Evolutionary conservation across 2,113 vertebrate species (phyloP).

Genomic region (Heterochromis multidens): DNA sequence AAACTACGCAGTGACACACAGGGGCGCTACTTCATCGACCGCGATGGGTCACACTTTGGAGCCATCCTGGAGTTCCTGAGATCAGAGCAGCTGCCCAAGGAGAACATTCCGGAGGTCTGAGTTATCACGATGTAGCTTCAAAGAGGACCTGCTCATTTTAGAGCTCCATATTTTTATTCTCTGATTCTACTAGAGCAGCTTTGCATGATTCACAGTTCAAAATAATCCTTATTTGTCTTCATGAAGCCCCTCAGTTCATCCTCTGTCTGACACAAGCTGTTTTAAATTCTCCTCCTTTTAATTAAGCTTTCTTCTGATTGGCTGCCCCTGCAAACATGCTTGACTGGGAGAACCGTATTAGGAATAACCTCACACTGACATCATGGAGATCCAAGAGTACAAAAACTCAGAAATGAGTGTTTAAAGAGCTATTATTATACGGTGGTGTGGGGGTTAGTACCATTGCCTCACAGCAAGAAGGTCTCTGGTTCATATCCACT

Average conservation of each 20-base stretch:
- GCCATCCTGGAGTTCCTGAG: slow-evolving; percentile 87
- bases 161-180: neutral
- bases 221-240: neutral
- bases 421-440: too few species aligned
- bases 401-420: too few species aligned
- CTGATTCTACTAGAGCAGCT: neutral
- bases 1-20: slow-evolving; percentile 70
- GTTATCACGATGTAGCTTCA: neutral
- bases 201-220: neutral
- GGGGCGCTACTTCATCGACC: slow-evolving; percentile 88
- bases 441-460: too few species aligned
- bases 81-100: slow-evolving; percentile 76
- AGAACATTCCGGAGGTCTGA: slow-evolving; percentile 74
- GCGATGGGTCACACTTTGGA: slow-evolving; percentile 82
- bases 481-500: too few species aligned
- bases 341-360: neutral
- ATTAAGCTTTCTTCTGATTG: neutral
- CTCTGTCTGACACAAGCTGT: neutral
- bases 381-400: neutral
- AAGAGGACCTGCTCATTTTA: neutral
- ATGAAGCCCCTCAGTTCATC: too few species aligned
- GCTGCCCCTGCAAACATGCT: neutral
- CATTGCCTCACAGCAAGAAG: too few species aligned
- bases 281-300: neutral
- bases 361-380: neutral